A percentile compares a stretch with the other conserved stretches of the same genome.
These are phyloP conservation scores for Balaeniceps rex DNA, from an alignment of 2,113 vertebrate genomes.

Conservation along the genomic window DNA sequence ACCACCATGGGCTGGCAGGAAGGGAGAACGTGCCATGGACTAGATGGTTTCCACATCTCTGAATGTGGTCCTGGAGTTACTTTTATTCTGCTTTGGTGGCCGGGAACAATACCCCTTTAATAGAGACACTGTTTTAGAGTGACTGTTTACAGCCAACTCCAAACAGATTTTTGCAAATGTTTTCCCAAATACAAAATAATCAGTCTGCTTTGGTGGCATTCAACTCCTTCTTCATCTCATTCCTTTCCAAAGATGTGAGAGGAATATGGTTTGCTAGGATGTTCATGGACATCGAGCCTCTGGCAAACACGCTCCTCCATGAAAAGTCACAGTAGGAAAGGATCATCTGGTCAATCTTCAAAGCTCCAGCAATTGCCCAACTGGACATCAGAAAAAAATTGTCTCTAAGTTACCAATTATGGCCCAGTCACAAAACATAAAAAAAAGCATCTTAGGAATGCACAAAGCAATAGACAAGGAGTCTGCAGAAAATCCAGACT, in stretches of 20 bases:
- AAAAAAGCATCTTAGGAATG: background rate
- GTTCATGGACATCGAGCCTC: background rate
- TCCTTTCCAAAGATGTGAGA: constrained; percentile 12
- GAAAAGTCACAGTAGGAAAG: constrained; percentile 44
- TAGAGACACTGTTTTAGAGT: background rate
- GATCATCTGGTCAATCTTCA: constrained; percentile 43
- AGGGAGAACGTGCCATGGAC: background rate
- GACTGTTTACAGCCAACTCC: background rate
- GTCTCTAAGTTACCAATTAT: background rate
- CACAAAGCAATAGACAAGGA: background rate
- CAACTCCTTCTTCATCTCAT: background rate
- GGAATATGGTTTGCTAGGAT: background rate
- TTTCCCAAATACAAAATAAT: constrained; percentile 33
- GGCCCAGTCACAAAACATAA: background rate
- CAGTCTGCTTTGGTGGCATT: constrained; percentile 42
- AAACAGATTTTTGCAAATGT: background rate
- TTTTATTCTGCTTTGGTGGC: constrained; percentile 44
- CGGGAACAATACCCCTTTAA: constrained; percentile 4
- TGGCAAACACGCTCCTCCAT: background rate
- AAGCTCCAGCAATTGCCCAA: constrained; percentile 22
- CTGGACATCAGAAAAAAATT: background rate
- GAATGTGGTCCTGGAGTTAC: constrained; percentile 14
- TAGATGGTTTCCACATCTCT: background rate
- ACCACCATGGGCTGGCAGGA: background rate
- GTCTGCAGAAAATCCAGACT: background rate